phyloP scores from a whole-genome alignment of 2,888 invertebrate species.

The Diachrysia chrysitis region DNA sequence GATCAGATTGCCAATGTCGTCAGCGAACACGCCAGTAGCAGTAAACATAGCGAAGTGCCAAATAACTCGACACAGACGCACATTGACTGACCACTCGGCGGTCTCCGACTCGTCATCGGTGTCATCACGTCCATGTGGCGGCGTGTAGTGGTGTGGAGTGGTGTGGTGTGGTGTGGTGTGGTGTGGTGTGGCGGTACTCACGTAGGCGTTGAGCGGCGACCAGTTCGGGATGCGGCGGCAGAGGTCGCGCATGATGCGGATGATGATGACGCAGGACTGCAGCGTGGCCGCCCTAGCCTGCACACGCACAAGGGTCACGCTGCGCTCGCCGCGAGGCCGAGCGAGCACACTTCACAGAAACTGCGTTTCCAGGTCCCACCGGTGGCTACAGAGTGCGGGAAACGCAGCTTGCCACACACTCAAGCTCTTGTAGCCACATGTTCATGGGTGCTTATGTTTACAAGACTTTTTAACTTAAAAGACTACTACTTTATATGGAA shows the following conservation, averaged over 20 bases:
- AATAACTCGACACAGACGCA: constrained; percentile 3
- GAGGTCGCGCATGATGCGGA: constrained; percentile 98
- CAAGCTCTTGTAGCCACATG: constrained; percentile 87
- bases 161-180: too few species aligned
- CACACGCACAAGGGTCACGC: constrained; percentile 23
- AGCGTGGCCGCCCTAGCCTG: constrained; percentile 98
- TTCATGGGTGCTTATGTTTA: constrained; percentile 77
- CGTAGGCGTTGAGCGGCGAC: constrained; percentile 98
- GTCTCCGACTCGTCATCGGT: constrained; percentile 5
- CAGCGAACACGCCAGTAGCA: neutral
- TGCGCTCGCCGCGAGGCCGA: constrained; percentile 53
- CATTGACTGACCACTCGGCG: neutral
- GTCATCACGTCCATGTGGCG: neutral
- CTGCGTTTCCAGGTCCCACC: constrained; percentile 80
- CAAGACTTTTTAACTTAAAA: constrained; percentile 38
- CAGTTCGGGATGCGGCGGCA: constrained; percentile 98
- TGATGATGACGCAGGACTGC: constrained; percentile 98
- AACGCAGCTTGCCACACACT: constrained; percentile 77
- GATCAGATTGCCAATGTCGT: constrained; percentile 3
- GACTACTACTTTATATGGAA: constrained; percentile 53
- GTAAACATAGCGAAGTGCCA: neutral
- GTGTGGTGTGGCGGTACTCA: constrained; percentile 84
- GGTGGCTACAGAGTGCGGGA: constrained; percentile 79
- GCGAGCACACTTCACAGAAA: constrained; percentile 68
- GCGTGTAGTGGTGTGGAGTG: too few species aligned